phyloP scores from a whole-genome alignment of 1,140 invertebrate genomes.

The Lucilia sericata region DNA sequence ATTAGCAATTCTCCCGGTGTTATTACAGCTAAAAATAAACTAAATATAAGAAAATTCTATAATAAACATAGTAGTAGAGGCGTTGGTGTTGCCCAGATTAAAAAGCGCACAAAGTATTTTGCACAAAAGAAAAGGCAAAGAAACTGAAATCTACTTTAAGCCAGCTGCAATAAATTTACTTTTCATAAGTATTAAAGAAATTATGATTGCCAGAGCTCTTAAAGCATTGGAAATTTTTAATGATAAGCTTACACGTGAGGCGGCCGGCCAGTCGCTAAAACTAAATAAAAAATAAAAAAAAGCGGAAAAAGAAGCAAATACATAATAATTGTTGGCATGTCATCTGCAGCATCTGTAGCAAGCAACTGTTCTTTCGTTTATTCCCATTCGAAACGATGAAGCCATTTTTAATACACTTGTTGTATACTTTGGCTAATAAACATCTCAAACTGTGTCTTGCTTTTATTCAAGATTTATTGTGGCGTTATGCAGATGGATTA shows the following conservation, averaged over 20 bases:
- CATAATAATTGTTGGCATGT: conserved; percentile 42
- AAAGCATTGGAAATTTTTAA: conserved; percentile 38
- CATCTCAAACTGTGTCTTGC: conserved; percentile 5
- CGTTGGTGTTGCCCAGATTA: no score
- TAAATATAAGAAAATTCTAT: neutral
- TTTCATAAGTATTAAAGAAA: conserved; percentile 14
- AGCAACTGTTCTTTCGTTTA: neutral
- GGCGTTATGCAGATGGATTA: conserved; percentile 35
- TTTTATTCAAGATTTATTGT: conserved; percentile 30
- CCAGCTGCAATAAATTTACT: conserved; percentile 35
- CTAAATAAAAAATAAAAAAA: conserved; percentile 1
- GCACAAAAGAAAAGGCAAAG: no score
- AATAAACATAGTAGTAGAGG: no score
- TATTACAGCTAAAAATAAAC: neutral
- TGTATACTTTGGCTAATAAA: conserved; percentile 25
- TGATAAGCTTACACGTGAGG: conserved; percentile 37
- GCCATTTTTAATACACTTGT: conserved; percentile 23
- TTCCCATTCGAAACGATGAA: neutral
- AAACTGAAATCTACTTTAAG: neutral
- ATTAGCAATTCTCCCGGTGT: conserved; percentile 26
- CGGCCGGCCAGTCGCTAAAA: neutral
- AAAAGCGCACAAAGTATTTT: no score
- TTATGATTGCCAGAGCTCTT: conserved; percentile 30
- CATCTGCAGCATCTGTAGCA: neutral
- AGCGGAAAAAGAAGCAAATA: conserved; percentile 4